Evolutionary conservation across 2,113 vertebrate species (phyloP).

Genomic region (Alectura lathami): DNA sequence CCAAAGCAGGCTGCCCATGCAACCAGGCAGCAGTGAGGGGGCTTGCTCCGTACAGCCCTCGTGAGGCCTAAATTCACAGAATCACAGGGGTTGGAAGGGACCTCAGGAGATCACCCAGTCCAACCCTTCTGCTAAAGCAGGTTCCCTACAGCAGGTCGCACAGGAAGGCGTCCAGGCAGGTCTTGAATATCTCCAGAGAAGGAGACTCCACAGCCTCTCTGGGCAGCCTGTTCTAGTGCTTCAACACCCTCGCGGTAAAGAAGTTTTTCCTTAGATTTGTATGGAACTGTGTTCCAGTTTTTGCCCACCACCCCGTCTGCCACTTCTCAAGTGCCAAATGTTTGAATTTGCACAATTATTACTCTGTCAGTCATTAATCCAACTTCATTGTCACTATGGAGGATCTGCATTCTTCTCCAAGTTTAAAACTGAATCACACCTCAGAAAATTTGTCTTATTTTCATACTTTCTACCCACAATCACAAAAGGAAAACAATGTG

Average conservation of each 20-base stretch:
- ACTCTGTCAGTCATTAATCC: background rate
- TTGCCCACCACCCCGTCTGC: too few relatives aligned
- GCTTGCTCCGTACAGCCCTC: background rate
- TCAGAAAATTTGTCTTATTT: background rate
- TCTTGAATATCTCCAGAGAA: too few relatives aligned
- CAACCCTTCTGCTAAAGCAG: too few relatives aligned
- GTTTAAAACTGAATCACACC: background rate
- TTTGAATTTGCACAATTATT: background rate
- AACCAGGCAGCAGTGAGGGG: background rate
- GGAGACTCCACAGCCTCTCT: too few relatives aligned
- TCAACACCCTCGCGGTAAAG: too few relatives aligned
- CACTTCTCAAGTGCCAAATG: background rate
- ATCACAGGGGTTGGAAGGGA: too few relatives aligned
- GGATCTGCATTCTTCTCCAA: background rate
- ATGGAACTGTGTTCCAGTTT: too few relatives aligned
- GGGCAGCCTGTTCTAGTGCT: too few relatives aligned
- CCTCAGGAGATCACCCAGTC: too few relatives aligned
- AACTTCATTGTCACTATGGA: background rate
- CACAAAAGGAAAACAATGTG: background rate
- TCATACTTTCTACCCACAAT: background rate
- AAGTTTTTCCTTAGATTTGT: too few relatives aligned
- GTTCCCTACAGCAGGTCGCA: too few relatives aligned
- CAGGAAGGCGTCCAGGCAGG: too few relatives aligned
- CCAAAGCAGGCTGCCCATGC: background rate
- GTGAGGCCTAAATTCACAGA: background rate